A percentile compares a stretch with the other conserved stretches of the same genome.
Conservation (phyloP, 1,140 invertebrate species). For the Schlechtendalia chinensis region DNA sequence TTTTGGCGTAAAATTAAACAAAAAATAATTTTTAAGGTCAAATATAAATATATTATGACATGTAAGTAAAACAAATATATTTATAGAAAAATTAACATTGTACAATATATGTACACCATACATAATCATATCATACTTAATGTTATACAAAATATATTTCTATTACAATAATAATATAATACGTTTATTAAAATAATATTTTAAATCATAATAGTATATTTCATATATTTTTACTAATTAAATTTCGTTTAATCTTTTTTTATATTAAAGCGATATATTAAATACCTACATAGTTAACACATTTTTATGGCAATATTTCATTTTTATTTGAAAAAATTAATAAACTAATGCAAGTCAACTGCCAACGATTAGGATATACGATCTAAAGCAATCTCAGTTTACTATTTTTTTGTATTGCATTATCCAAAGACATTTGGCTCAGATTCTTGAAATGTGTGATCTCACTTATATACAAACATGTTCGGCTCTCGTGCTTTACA, state of each 20-base stretch:
- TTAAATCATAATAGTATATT: too few species aligned
- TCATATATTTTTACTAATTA: too few species aligned
- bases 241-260: too few species aligned
- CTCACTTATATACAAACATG: not conserved
- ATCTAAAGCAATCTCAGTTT: too few species aligned
- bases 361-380: not conserved
- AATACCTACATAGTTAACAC: not conserved
- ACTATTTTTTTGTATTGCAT: not conserved
- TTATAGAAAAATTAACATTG: not conserved
- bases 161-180: too few species aligned
- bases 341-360: not conserved
- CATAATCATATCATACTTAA: not conserved
- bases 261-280: not conserved
- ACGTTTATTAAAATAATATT: too few species aligned
- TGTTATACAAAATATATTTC: too few species aligned
- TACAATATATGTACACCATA: too few species aligned
- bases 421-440: slow-evolving; percentile 14
- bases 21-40: slow-evolving; percentile 1
- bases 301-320: not conserved
- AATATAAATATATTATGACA: slow-evolving; percentile 9
- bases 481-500: not conserved
- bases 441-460: not conserved
- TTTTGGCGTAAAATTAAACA: slow-evolving; percentile 4
- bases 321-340: not conserved
- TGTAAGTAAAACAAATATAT: not conserved